Base-by-base conservation (phyloP, 2,113 vertebrate genomes). In the Eubucco bourcierii region DNA sequence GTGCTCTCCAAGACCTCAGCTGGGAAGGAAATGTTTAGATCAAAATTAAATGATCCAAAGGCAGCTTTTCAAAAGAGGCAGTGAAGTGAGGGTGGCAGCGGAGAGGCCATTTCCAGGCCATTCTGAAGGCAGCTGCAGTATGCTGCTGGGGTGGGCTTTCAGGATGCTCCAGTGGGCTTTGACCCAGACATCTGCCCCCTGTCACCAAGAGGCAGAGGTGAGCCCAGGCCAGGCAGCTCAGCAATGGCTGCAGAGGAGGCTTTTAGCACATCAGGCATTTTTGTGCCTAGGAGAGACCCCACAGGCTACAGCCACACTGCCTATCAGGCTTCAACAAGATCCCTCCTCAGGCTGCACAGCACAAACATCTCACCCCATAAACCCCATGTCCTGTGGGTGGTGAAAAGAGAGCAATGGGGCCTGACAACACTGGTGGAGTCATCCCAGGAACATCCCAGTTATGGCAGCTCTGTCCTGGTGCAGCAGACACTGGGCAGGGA, bases 181-280 rank as follows among this genome's bases (percentile, higher is more conserved):
- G 52, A 66, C 70, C 77, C 61, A 41, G 75, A 47, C 93, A 92
- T 28, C 86, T 71, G 91, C 53, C 71, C 71, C 61, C 67, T 12
- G 1, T 4, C 53, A 27, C 74, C 1, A 3, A 0, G 1, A 9
- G 46, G 34, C 0, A 2, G 70, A 25, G 2, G 1, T 0, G 1
- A 75, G 34, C 33, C 33, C 1, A 0, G 27, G 65, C 68, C 73
- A 47, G 65, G 50, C 33, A 11, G 72, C 7, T 46, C 90, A 25
- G 65, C 3, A 4, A n/a, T 11, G 5, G 4, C 61, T 34, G 44
- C 0, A 0, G 53, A 50, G 50, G 24, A 12, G 10, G 44, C 5
- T 75, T 28, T 34, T 71, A 77, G 68, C 52, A 44, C 76, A 46
- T 7, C 15, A 8, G 2, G 3, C 0, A 10, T 11, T 52, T 13